Base-by-base conservation (phyloP, 2,113 vertebrate species). In the Gopherus evgoodei region DNA sequence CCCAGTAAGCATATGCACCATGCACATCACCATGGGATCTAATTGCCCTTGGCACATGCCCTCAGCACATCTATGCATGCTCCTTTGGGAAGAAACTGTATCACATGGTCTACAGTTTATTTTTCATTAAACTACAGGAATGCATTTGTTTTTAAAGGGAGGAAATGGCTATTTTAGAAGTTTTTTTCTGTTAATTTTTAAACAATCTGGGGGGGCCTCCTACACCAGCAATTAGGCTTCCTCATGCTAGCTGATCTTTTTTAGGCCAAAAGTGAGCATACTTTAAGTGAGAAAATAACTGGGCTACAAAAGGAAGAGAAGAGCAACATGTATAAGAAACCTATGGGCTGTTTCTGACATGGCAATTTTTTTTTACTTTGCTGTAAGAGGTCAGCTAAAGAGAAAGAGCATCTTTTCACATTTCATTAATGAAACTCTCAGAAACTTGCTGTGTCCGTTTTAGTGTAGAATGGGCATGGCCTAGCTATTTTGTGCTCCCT, bases 301-400 rank as follows among this genome's bases (percentile, higher is more conserved):
- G 24, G 84, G 85, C 86, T 65, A 59, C 47, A 93, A 42, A 88
- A 49, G 49, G 13, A 81, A 79, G n/a, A 49, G 65, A 84, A 89
- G 8, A 69, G 81, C 27, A 75, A 76, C 85, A 85, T 81, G 47
- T 91, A 78, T 11, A 94, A 95, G 84, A 75, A 82, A 31, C 82
- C 52, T 81, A 31, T 27, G 88, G 49, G 6, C 31, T 44, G 47
- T 42, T 88, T 53, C n/a, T 83, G 42, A 57, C 56, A 82, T 53
- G 72, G 57, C 81, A 44, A 50, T 81, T 38, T 54, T 93, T 90
- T 94, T 91, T 87, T 94, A 95, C 62, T 88, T 24, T 90, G 83
- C 84, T 79, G 49, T 53, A 80, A 93, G 53, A 94, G 94, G 93
- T 19, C 22, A 0, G 0, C 4, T 42, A 85, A 92, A 80, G 2